Percentiles rank a stretch among this genome's conserved stretches.
These are phyloP conservation scores for Empidonax alnorum DNA, from an alignment of 2,113 vertebrate species.

Conservation along the genomic window DNA sequence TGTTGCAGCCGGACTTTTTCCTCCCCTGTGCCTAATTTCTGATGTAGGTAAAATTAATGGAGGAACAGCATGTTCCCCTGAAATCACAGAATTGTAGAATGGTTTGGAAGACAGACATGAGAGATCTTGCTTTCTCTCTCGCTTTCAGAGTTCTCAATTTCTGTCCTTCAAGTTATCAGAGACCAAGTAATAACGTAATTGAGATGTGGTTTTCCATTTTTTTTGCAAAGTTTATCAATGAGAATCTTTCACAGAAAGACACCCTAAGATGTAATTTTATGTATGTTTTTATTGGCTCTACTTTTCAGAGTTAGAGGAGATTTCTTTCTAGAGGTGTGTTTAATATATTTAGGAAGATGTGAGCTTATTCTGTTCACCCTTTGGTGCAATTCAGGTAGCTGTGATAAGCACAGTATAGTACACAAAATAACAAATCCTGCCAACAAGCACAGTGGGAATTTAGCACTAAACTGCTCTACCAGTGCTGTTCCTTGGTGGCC, in stretches of 20 bases:
- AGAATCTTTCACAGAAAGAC: neutral
- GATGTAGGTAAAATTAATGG: neutral
- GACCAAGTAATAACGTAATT: neutral
- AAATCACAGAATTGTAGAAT: neutral
- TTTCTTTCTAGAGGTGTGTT: neutral
- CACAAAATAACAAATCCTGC: neutral
- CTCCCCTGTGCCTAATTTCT: neutral
- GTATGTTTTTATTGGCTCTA: neutral
- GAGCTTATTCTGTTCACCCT: neutral
- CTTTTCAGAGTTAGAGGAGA: neutral
- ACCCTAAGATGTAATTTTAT: neutral
- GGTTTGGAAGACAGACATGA: neutral
- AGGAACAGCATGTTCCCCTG: neutral
- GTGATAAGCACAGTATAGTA: neutral
- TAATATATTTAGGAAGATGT: neutral
- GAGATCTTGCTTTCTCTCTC: neutral
- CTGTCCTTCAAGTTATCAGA: neutral
- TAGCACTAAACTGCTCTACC: neutral
- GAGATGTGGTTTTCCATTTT: neutral
- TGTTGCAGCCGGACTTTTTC: neutral
- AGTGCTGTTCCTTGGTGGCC: neutral
- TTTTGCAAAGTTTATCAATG: neutral
- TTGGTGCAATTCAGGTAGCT: neutral
- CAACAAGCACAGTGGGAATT: neutral
- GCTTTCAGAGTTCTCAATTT: neutral